Evolutionary conservation across 2,113 vertebrate genomes (phyloP).

Genomic region (Istiophorus platypterus): DNA sequence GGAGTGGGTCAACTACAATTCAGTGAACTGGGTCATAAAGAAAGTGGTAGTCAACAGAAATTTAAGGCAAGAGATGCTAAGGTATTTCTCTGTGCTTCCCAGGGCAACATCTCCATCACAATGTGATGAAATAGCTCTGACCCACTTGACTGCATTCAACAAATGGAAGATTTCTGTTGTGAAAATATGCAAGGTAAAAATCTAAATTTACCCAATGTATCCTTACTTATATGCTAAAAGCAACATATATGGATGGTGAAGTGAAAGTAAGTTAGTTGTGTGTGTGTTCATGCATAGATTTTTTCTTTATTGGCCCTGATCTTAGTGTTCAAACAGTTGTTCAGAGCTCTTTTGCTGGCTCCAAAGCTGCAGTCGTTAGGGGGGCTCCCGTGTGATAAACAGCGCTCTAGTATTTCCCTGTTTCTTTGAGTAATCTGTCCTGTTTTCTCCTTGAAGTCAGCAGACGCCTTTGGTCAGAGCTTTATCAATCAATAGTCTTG

Average conservation of each 20-base stretch:
- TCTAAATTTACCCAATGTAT: too few species aligned
- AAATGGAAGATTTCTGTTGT: conserved; percentile 17
- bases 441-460: conserved; percentile 54
- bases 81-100: conserved; percentile 43
- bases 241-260: conserved; percentile 4
- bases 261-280: not conserved
- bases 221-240: too few species aligned
- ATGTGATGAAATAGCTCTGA: conserved; percentile 12
- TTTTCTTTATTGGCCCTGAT: not conserved
- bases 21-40: conserved; percentile 51
- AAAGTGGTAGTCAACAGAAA: conserved; percentile 48
- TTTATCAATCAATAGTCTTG: conserved; percentile 67
- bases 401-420: conserved; percentile 30
- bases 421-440: conserved; percentile 41
- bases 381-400: conserved; percentile 18
- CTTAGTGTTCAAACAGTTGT: conserved; percentile 11
- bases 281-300: conserved; percentile 2
- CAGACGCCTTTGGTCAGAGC: conserved; percentile 55
- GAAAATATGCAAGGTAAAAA: not conserved
- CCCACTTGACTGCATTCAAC: conserved; percentile 28
- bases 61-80: conserved; percentile 18
- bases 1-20: conserved; percentile 35
- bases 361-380: conserved; percentile 8
- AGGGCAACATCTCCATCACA: conserved; percentile 57
- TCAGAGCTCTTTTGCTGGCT: conserved; percentile 21